A percentile compares a stretch with the other conserved stretches of the same genome.
These are phyloP conservation scores for Platycnemis pennipes DNA, from an alignment of 2,888 invertebrate species.

Conservation along the genomic window DNA sequence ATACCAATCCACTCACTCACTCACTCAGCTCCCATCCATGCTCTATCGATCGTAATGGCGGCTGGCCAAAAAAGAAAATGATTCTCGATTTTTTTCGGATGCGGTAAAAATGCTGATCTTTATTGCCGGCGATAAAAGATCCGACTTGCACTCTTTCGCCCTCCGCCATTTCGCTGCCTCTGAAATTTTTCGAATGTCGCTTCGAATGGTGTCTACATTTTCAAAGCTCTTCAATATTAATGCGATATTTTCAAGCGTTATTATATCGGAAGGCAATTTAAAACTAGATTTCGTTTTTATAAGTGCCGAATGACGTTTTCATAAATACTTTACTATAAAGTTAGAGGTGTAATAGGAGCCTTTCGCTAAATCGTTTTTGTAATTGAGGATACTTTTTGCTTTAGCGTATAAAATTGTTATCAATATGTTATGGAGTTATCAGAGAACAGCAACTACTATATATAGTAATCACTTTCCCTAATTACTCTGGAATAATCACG, in stretches of 20 bases:
- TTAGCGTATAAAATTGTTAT: too few species aligned
- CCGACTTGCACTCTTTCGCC: background rate
- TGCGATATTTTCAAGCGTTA: background rate
- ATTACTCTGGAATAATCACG: too few species aligned
- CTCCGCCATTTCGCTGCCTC: background rate
- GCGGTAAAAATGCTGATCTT: constrained; percentile 21
- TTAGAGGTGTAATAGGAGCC: too few species aligned
- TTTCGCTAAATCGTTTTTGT: too few species aligned
- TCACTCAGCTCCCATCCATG: background rate
- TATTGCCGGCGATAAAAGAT: background rate
- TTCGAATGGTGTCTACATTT: background rate
- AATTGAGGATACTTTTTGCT: too few species aligned
- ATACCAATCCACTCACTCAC: background rate
- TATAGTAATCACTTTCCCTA: too few species aligned
- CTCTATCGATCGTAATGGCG: background rate
- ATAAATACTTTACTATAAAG: background rate
- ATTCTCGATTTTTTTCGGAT: background rate
- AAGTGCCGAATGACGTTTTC: background rate
- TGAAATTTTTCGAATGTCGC: background rate
- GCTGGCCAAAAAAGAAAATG: background rate
- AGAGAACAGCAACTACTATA: too few species aligned
- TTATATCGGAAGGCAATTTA: background rate
- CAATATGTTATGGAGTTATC: too few species aligned
- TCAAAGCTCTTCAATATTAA: background rate
- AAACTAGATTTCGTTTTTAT: background rate